Percentiles rank a stretch among this genome's conserved stretches.
Evolutionary conservation across 1,140 invertebrate genomes (phyloP).

Genomic region (Drosophila lowei): DNA sequence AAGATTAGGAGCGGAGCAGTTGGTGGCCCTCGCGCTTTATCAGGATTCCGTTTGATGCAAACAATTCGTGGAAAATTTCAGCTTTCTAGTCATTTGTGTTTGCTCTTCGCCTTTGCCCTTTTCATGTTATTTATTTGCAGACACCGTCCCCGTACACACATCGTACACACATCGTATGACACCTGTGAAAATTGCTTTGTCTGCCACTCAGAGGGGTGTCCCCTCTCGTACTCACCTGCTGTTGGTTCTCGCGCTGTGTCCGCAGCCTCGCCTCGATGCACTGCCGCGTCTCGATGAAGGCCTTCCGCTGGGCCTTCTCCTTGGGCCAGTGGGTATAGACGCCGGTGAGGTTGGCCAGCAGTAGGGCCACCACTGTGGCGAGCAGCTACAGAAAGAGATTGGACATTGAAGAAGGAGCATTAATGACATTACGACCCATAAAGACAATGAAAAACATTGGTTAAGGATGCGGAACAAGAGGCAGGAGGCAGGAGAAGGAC

Average conservation of each 20-base stretch:
- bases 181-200: conserved; percentile 30
- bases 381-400: conserved; percentile 84
- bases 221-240: conserved; percentile 89
- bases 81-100: conserved; percentile 26
- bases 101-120: conserved; percentile 6
- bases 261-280: conserved; percentile 96
- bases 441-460: conserved; percentile 59
- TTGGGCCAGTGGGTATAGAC: conserved; percentile 96
- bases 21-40: conserved; percentile 16
- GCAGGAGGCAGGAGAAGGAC: neutral
- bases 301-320: conserved; percentile 94
- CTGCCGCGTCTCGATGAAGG: conserved; percentile 96
- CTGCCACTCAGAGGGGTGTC: neutral
- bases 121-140: conserved; percentile 14
- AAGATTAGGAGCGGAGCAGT: conserved; percentile 1
- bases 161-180: neutral
- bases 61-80: conserved; percentile 27
- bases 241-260: conserved; percentile 96
- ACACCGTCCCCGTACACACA: neutral
- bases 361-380: conserved; percentile 88
- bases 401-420: conserved; percentile 1
- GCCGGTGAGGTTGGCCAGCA: conserved; percentile 93
- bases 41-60: conserved; percentile 40
- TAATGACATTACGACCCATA: conserved; percentile 64
- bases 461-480: conserved; percentile 23